These are phyloP conservation scores for Venturia canescens DNA, from an alignment of 1,140 invertebrate genomes.

Conservation along the genomic window DNA sequence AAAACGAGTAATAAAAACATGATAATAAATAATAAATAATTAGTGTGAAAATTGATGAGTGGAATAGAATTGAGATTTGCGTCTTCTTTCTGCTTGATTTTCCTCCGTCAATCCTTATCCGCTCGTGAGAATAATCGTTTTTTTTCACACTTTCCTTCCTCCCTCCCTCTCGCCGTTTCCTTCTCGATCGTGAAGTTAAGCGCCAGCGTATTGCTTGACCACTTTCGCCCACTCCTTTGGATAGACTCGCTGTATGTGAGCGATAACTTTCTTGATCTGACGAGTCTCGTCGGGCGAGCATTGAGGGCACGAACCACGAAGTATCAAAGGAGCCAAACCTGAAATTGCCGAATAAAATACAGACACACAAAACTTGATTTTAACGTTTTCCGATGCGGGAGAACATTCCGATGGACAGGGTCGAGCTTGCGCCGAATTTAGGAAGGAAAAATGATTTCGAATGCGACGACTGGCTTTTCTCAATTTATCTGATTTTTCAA, in stretches of 20 bases:
- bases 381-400: background rate
- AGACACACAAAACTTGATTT: background rate
- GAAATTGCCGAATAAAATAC: slow-evolving; percentile 68
- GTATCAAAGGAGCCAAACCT: slow-evolving; percentile 84
- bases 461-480: too few relatives aligned
- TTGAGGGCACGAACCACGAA: slow-evolving; percentile 83
- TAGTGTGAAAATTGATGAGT: background rate
- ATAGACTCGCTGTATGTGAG: slow-evolving; percentile 83
- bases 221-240: slow-evolving; percentile 86
- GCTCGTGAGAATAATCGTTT: background rate
- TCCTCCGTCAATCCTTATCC: background rate
- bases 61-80: background rate
- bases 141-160: background rate
- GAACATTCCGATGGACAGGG: background rate
- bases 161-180: background rate
- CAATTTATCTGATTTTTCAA: too few relatives aligned
- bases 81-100: background rate
- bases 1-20: background rate
- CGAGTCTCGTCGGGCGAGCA: slow-evolving; percentile 81
- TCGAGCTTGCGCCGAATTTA: too few relatives aligned
- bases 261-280: slow-evolving; percentile 83
- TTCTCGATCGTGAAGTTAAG: slow-evolving; percentile 30
- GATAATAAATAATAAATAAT: slow-evolving; percentile 11
- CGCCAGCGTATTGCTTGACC: slow-evolving; percentile 81
- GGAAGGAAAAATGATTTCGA: too few relatives aligned